Conservation (phyloP, 2,113 vertebrate species). For the Bombycilla garrulus region DNA sequence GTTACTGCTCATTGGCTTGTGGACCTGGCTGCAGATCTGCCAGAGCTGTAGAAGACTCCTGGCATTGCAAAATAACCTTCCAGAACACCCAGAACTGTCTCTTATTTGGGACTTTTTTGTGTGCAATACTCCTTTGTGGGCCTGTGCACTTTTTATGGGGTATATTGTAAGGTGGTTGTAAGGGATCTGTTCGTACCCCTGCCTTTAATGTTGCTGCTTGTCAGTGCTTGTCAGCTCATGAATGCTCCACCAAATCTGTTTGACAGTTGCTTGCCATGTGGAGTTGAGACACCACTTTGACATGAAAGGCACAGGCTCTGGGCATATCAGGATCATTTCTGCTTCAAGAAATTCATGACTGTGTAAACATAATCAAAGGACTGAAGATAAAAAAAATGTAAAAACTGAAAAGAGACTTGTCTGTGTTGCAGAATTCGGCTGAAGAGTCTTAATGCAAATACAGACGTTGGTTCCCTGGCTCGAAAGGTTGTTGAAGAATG, state of each 20-base stretch:
- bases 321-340: neutral
- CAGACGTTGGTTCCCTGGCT: slow-evolving; percentile 89
- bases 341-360: neutral
- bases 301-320: neutral
- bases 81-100: neutral
- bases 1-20: neutral
- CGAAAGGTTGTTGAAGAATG: slow-evolving; percentile 96
- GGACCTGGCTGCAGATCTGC: neutral
- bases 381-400: neutral
- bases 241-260: neutral
- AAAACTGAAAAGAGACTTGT: neutral
- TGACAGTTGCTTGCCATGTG: neutral
- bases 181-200: neutral
- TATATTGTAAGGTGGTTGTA: neutral
- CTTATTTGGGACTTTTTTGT: neutral
- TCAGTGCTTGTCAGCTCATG: neutral
- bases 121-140: neutral
- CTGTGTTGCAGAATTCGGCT: slow-evolving; percentile 86
- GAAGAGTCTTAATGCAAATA: slow-evolving; percentile 92
- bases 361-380: neutral
- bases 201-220: neutral
- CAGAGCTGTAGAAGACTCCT: neutral
- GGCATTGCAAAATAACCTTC: neutral
- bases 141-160: neutral
- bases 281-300: neutral